Percentiles rank a stretch among this genome's conserved stretches.
Evolutionary conservation across 2,888 invertebrate genomes (phyloP).

Genomic region (Choristoneura rosaceana): DNA sequence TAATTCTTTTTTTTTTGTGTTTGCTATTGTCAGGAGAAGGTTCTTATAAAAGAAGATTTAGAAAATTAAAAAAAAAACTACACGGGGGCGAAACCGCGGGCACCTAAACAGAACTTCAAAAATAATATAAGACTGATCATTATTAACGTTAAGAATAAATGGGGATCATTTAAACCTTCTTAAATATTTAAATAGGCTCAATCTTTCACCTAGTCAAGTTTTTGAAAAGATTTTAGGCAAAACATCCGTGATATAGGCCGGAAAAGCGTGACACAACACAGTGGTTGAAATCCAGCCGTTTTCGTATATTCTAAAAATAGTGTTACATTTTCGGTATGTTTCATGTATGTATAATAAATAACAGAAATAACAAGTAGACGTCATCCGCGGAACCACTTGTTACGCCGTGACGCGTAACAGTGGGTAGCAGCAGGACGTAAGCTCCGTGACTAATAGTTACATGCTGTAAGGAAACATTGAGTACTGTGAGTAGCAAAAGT

Average conservation of each 20-base stretch:
- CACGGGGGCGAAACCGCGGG: too few species aligned
- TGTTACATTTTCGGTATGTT: constrained; percentile 6
- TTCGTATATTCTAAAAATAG: constrained; percentile 3
- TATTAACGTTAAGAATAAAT: too few species aligned
- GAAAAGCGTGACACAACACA: not conserved
- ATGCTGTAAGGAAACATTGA: not conserved
- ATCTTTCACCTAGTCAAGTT: not conserved
- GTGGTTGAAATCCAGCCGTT: not conserved
- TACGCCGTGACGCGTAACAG: constrained; percentile 15
- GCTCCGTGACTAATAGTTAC: constrained; percentile 6
- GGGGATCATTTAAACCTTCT: too few species aligned
- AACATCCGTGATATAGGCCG: not conserved
- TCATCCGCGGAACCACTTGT: constrained; percentile 33
- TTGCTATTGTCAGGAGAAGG: too few species aligned
- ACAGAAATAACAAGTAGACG: constrained; percentile 20
- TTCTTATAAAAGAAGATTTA: too few species aligned
- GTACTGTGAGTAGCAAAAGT: not conserved
- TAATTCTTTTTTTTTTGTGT: too few species aligned
- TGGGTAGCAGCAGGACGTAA: not conserved
- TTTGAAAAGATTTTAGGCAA: not conserved
- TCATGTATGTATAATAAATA: constrained; percentile 9
- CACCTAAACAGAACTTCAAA: too few species aligned
- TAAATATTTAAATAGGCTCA: not conserved
- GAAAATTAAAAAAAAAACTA: too few species aligned
- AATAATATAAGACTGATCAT: too few species aligned